These are phyloP conservation scores for Pocillopora verrucosa DNA, from an alignment of 64 coral and sea anemone species.

Conservation along the genomic window DNA sequence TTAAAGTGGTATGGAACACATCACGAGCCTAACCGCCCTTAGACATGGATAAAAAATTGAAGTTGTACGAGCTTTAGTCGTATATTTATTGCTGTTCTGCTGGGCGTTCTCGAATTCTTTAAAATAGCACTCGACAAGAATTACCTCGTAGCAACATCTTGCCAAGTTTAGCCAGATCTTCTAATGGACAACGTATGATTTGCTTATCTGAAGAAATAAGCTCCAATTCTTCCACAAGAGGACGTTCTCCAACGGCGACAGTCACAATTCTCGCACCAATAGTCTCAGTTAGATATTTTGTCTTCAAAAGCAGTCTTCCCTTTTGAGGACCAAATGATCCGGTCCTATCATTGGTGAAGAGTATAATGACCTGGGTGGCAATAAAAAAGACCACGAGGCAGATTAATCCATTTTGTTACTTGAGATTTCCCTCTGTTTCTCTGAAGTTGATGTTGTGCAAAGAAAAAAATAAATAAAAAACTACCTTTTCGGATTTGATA, in stretches of 20 bases:
- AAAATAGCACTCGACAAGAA: background rate
- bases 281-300: background rate
- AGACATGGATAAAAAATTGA: no score
- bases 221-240: background rate
- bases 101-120: no score
- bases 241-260: constrained; percentile 18
- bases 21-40: no score
- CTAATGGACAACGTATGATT: constrained; percentile 8
- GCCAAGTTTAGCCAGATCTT: constrained; percentile 22
- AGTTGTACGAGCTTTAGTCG: no score
- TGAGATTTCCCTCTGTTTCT: background rate
- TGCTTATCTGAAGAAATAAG: constrained; percentile 13
- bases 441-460: background rate
- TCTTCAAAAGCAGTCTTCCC: background rate
- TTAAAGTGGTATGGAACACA: no score
- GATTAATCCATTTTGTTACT: background rate
- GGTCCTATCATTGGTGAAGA: constrained; percentile 18
- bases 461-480: background rate
- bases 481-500: constrained; percentile 22
- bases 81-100: no score
- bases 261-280: constrained; percentile 14
- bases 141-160: constrained; percentile 19
- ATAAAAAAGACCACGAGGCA: no score
- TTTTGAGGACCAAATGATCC: constrained; percentile 37
- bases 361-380: background rate